These are phyloP conservation scores for Melangyna quadrimaculata DNA, from an alignment of 2,888 invertebrate genomes.

Conservation along the genomic window DNA sequence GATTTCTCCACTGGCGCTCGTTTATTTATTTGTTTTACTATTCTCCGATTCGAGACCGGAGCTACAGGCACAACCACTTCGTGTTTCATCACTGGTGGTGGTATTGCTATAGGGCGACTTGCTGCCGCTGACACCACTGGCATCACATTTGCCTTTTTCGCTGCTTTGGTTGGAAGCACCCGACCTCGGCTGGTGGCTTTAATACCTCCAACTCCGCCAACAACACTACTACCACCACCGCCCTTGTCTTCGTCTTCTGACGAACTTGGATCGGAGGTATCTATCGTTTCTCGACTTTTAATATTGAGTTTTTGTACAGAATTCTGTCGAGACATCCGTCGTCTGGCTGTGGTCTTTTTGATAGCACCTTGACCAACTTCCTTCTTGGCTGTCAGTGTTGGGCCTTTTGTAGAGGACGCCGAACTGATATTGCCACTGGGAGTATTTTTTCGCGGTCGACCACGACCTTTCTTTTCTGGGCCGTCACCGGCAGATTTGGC, in stretches of 20 bases:
- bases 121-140: constrained; percentile 40
- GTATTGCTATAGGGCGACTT: constrained; percentile 42
- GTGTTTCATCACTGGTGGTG: constrained; percentile 33
- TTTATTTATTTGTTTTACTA: constrained; percentile 75
- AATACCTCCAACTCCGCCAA: constrained; percentile 77
- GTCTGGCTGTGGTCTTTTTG: constrained; percentile 77
- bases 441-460: constrained; percentile 81
- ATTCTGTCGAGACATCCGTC: constrained; percentile 73
- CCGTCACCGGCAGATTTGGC: constrained; percentile 68
- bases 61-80: constrained; percentile 53
- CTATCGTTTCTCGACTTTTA: constrained; percentile 75
- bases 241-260: constrained; percentile 72
- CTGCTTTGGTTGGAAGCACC: constrained; percentile 48
- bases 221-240: constrained; percentile 78
- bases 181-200: neutral
- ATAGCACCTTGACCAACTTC: constrained; percentile 73
- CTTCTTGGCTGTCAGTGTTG: constrained; percentile 78
- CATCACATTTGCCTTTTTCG: constrained; percentile 48
- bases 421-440: constrained; percentile 76
- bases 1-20: constrained; percentile 68
- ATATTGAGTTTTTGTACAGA: constrained; percentile 75
- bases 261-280: constrained; percentile 72
- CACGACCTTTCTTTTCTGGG: constrained; percentile 79
- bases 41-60: constrained; percentile 67
- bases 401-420: constrained; percentile 77